Percentiles rank a stretch among this genome's conserved stretches.
These are phyloP conservation scores for Zaprionus capensis DNA, from an alignment of 1,140 invertebrate species.

Conservation along the genomic window DNA sequence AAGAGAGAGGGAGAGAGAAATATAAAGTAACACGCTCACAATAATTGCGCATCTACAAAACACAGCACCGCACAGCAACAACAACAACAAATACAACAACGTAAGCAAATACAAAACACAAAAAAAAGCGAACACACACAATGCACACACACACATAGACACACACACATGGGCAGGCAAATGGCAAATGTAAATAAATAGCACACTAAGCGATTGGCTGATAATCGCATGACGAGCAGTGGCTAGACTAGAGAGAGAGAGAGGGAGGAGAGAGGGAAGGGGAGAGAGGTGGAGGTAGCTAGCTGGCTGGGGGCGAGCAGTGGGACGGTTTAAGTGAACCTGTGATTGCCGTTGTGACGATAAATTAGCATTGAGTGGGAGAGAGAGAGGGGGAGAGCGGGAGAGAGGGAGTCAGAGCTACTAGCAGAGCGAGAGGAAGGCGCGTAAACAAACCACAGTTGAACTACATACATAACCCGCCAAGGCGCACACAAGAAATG, in stretches of 20 bases:
- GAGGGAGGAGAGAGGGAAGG: neutral
- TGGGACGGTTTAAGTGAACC: constrained; percentile 45
- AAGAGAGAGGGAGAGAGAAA: constrained; percentile 38
- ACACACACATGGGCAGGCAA: constrained; percentile 23
- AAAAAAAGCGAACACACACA: constrained; percentile 35
- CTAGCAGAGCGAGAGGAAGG: neutral
- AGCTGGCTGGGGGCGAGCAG: neutral
- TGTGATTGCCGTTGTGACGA: constrained; percentile 68
- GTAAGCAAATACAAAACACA: constrained; percentile 61
- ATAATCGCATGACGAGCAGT: constrained; percentile 78
- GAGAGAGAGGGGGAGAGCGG: neutral
- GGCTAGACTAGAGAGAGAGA: constrained; percentile 24
- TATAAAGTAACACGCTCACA: constrained; percentile 82
- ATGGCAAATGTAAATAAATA: constrained; percentile 77
- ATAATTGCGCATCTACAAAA: constrained; percentile 81
- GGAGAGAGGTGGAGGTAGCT: neutral
- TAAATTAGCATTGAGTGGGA: constrained; percentile 72
- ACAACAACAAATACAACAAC: neutral
- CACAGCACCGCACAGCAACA: constrained; percentile 51
- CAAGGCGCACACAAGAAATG: constrained; percentile 42
- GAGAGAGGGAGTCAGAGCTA: neutral
- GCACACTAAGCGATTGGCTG: constrained; percentile 80
- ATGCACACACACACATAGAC: constrained; percentile 12
- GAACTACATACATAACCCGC: constrained; percentile 9
- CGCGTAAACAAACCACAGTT: constrained; percentile 43